Evolutionary conservation across 2,888 invertebrate genomes (phyloP), one percentile per base, ranked within the genome.

Genomic region (Alcis repandata): DNA sequence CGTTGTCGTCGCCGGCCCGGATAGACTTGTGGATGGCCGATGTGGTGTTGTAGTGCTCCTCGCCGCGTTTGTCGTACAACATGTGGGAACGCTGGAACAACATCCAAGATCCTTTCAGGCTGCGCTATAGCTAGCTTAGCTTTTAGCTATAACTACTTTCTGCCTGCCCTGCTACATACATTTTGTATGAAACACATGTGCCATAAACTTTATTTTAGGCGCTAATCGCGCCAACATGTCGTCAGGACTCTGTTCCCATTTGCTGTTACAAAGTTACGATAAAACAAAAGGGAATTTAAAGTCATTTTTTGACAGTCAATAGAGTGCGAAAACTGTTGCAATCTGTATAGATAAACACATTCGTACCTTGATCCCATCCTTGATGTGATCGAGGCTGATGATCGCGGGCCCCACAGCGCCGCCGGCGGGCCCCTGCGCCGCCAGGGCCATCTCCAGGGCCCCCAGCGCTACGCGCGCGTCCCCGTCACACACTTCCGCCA

Each of bases 1-100:
- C 97, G 86, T 96, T 97, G 68, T 95, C 96, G 83, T 97, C 96
- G 17, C 96, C 95, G 0, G 97, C 97, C 72, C 97, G 94, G 56
- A 98, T 95, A 0, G 97, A 96, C 86, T 98, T 97, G 79, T 97
- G 97, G 72, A 97, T 89, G 0, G 97, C 97, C 1, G 97, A 97
- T 75, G 97, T 95, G 41, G 95, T 95, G 83, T 97, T 96, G 85
- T 97, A 97, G 86, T 97, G 97, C 79, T 97, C 96, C 54, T 97
- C 97, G 9, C 97, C 97, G 83, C 95, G 94, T 60, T 95, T 94
- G 82, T 97, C 97, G 84, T 97, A 97, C 40, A 97, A 80, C 83
- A 97, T 94, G 81, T 97, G 97, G 0, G 96, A 95, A 75, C 96
- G 95, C 94, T 96, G 59, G 13, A 63, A 67, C 19, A 22, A 22